These are phyloP conservation scores for Candoia aspera DNA, from an alignment of 2,113 vertebrate species.

Conservation along the genomic window DNA sequence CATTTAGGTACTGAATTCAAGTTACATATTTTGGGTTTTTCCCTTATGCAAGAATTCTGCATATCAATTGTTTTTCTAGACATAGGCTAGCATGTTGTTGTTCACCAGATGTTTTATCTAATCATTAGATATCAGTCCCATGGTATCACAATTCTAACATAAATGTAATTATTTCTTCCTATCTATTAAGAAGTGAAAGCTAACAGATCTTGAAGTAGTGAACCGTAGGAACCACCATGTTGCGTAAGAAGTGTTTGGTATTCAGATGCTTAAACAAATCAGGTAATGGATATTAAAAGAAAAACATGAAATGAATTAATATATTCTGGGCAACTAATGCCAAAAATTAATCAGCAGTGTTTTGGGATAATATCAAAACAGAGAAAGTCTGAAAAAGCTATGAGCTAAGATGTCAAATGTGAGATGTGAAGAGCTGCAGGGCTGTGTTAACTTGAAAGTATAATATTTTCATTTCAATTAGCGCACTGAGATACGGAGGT, in stretches of 20 bases:
- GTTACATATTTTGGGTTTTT: neutral
- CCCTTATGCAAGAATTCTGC: neutral
- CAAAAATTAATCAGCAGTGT: neutral
- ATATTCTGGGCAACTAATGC: neutral
- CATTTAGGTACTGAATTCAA: neutral
- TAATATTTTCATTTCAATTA: neutral
- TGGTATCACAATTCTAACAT: neutral
- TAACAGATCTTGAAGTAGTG: neutral
- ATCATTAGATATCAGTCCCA: neutral
- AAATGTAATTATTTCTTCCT: neutral
- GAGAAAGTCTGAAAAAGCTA: neutral
- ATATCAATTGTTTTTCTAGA: neutral
- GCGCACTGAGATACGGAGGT: neutral
- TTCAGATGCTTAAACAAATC: neutral
- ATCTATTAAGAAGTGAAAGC: neutral
- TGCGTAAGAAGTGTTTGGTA: neutral
- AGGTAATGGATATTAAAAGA: neutral
- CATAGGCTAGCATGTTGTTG: neutral
- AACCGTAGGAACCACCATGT: neutral
- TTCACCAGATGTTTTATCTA: neutral
- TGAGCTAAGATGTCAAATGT: neutral
- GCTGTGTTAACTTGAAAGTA: neutral
- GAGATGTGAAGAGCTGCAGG: neutral
- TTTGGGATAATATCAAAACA: neutral
- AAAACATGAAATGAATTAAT: neutral